These are phyloP conservation scores for Ophion costatus DNA, from an alignment of 2,888 invertebrate genomes.

Conservation along the genomic window DNA sequence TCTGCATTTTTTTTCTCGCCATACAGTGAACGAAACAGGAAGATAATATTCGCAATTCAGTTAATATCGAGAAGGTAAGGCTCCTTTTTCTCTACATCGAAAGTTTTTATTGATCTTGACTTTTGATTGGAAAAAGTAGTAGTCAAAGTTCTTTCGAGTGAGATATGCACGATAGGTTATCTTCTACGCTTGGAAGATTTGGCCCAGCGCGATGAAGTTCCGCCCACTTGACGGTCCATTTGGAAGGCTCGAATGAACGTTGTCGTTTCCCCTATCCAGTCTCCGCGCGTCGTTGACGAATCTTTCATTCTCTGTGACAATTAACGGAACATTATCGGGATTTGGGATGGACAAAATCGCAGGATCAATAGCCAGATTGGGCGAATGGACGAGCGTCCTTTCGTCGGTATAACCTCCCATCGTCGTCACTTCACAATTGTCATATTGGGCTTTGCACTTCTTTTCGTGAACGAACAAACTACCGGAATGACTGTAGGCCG, in stretches of 20 bases:
- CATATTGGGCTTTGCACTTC: constrained; percentile 70
- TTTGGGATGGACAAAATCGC: constrained; percentile 67
- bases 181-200: background rate
- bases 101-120: no score
- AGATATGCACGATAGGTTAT: background rate
- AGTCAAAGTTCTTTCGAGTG: no score
- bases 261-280: constrained; percentile 64
- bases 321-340: background rate
- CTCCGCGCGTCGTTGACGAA: constrained; percentile 69
- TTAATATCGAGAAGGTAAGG: no score
- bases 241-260: constrained; percentile 68
- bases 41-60: no score
- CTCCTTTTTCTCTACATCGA: no score
- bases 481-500: constrained; percentile 80
- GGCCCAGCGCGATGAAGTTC: constrained; percentile 71
- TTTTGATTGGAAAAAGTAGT: no score
- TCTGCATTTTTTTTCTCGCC: no score
- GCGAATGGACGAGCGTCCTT: constrained; percentile 5
- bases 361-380: constrained; percentile 46
- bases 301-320: constrained; percentile 64
- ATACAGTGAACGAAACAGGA: no score
- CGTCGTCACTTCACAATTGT: constrained; percentile 59
- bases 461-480: constrained; percentile 80
- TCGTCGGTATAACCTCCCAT: constrained; percentile 64
- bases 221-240: constrained; percentile 69